These are phyloP conservation scores for Coenobita brevimanus DNA, from an alignment of 1,140 invertebrate species.

Conservation along the genomic window DNA sequence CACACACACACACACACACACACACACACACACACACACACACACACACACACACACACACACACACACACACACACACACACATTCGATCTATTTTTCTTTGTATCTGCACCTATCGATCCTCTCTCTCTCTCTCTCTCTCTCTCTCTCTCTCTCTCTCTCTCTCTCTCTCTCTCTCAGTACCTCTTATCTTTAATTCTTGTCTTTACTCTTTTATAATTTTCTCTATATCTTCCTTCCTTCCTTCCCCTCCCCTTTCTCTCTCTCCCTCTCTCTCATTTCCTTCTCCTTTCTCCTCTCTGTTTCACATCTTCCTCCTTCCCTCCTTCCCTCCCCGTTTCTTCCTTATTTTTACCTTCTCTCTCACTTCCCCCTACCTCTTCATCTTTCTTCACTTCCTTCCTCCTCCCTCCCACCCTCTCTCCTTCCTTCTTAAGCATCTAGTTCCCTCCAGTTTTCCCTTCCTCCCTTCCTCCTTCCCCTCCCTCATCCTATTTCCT, in stretches of 20 bases:
- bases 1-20: too few species aligned
- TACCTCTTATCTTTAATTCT: background rate
- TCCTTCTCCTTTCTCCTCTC: background rate
- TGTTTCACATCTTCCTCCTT: background rate
- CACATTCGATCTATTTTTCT: background rate
- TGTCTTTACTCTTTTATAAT: too few species aligned
- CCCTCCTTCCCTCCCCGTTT: background rate
- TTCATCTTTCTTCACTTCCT: background rate
- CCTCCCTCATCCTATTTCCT: background rate
- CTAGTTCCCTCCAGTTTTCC: background rate
- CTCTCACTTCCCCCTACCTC: background rate
- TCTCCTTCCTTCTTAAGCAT: too few species aligned
- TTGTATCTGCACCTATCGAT: background rate
- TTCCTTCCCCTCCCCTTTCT: too few species aligned
- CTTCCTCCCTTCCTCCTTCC: background rate
- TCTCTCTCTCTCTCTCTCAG: background rate
- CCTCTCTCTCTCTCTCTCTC: background rate
- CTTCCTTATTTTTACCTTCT: too few species aligned
- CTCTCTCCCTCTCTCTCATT: background rate
- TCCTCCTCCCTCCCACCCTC: too few species aligned
- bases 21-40: slow-evolving; percentile 20
- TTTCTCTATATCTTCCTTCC: too few species aligned
- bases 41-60: slow-evolving; percentile 30
- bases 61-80: slow-evolving; percentile 22
- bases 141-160: slow-evolving; percentile 2